Base-by-base conservation (phyloP, 92 coral and sea anemone genomes). In the Galaxea fascicularis region DNA sequence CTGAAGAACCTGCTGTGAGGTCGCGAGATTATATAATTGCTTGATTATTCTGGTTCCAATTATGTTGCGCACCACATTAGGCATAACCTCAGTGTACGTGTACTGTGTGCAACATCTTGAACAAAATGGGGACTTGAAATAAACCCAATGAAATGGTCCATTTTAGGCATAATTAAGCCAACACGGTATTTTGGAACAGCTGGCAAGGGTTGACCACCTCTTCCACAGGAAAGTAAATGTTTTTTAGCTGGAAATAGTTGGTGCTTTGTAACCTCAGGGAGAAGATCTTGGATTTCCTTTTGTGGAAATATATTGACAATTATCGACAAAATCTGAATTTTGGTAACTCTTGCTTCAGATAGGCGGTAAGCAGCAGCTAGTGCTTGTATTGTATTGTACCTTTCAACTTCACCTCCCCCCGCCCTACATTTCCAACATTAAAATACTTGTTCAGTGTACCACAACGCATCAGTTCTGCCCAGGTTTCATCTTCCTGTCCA, bases 91-190 rank as follows among this genome's bases (percentile, higher is more conserved):
- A 82, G 78, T 25, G 88, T 88, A 53, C 84, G 51, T 28, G 88
- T 88, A 18, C 91, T 88, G 54, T 88, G 81, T 9, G 88, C 85
- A 47, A 88, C 88, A 44, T 88, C 91, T 88, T 82, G 91, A 44
- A 87, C 78, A 52, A 88, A 74, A 66, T 88, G 82, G 28, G 78
- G 87, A 56, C 71, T 88, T 54, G 83, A 82, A 10, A 88, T 88
- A 74, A 82, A 88, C 44, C 87, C 74, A 72, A 74, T 65, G 68
- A 87, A 87, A 67, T 80, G 91, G 54, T 87, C 87, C 59, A 81
- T 76, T 63, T 80, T 80, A 76, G 91, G 86, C 64, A 87, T 21
- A 24, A 87, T 82, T 82, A 82, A 56, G 58, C 82, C 68, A 58
- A 87, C 82, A 28, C 86, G 71, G 72, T 86, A 86, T 58, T 86